These are phyloP conservation scores for Lycopodina hypogea DNA, from an alignment of 37 sponge, comb jelly and placozoan species.

Conservation along the genomic window DNA sequence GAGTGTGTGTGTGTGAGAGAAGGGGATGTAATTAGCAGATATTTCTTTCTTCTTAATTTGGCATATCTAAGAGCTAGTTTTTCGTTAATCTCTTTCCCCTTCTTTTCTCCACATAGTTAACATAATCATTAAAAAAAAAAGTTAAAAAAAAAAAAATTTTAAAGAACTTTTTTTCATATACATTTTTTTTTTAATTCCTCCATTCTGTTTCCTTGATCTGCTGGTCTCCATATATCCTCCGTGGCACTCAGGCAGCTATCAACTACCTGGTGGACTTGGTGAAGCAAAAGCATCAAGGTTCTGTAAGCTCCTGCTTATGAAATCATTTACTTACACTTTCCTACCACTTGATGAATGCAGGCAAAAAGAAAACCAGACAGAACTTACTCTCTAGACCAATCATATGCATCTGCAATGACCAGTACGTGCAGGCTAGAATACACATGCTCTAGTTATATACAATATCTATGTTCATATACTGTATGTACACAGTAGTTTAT, in stretches of 20 bases:
- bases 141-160: too few relatives aligned
- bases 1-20: too few relatives aligned
- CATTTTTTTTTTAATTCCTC: not conserved
- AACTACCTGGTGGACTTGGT: conserved; percentile 68
- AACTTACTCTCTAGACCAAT: conserved; percentile 81
- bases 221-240: not conserved
- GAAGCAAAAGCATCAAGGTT: conserved; percentile 59
- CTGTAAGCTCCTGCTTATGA: not conserved
- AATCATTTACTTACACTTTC: not conserved
- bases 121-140: too few relatives aligned
- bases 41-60: too few relatives aligned
- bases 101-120: not conserved
- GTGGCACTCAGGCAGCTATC: conserved; percentile 61
- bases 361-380: conserved; percentile 70
- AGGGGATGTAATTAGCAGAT: too few relatives aligned
- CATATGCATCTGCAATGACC: conserved; percentile 98
- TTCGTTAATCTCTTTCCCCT: not conserved
- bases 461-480: too few relatives aligned
- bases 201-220: not conserved
- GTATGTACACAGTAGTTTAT: too few relatives aligned
- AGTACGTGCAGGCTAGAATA: conserved; percentile 67
- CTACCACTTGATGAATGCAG: not conserved
- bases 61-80: not conserved
- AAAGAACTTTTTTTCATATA: not conserved
- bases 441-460: too few relatives aligned